Percentiles rank a stretch among this genome's conserved stretches.
Evolutionary conservation across 2,113 vertebrate genomes (phyloP).

Genomic region (Corydoras sp.): DNA sequence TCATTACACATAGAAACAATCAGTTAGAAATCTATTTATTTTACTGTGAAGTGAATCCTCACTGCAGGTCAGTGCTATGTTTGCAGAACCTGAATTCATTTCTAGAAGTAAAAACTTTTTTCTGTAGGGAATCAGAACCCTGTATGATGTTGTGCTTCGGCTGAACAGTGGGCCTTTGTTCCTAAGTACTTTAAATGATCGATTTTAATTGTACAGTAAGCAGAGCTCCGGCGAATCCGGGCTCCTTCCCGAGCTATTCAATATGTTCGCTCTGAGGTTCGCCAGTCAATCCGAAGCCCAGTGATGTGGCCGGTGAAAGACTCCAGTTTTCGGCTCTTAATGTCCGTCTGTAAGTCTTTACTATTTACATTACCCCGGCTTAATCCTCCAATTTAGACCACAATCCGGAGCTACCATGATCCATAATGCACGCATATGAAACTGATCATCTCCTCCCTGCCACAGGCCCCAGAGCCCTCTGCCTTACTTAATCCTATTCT

Average conservation of each 20-base stretch:
- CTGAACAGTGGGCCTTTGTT: slow-evolving; percentile 39
- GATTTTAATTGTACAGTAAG: slow-evolving; percentile 35
- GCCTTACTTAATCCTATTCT: slow-evolving; percentile 51
- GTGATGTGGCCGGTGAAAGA: slow-evolving; percentile 36
- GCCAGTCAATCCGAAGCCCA: slow-evolving; percentile 17
- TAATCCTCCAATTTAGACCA: slow-evolving; percentile 32
- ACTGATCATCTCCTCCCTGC: slow-evolving; percentile 42
- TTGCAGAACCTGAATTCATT: slow-evolving; percentile 50
- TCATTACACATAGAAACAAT: no score
- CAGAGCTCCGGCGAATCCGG: slow-evolving; percentile 26
- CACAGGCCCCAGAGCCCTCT: slow-evolving; percentile 31
- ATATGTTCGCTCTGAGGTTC: slow-evolving; percentile 22
- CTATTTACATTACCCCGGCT: slow-evolving; percentile 30
- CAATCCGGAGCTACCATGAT: slow-evolving; percentile 21
- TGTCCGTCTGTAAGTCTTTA: slow-evolving; percentile 26
- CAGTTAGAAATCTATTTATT: slow-evolving; percentile 28
- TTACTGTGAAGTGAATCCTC: slow-evolving; percentile 55
- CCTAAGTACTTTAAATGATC: background rate
- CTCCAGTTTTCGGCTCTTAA: slow-evolving; percentile 18
- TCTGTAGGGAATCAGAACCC: background rate
- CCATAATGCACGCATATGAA: slow-evolving; percentile 27
- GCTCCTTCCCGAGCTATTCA: slow-evolving; percentile 23
- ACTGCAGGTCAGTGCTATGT: slow-evolving; percentile 39
- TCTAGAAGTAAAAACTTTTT: slow-evolving; percentile 20
- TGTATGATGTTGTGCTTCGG: slow-evolving; percentile 22